Percentiles rank a stretch among this genome's conserved stretches.
Conservation (phyloP, 1,140 invertebrate genomes). For the Bombus superbus region DNA sequence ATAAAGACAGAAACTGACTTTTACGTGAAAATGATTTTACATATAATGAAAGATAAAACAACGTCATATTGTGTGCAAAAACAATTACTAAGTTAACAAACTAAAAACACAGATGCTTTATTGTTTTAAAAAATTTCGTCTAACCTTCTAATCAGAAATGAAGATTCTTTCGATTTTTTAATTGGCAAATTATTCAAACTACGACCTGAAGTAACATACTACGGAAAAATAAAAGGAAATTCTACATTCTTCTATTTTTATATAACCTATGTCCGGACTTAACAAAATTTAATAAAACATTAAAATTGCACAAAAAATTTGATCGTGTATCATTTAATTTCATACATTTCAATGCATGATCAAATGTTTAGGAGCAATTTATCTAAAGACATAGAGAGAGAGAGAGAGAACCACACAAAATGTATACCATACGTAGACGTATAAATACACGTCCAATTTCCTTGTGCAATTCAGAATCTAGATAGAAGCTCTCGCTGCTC, state of each 20-base stretch:
- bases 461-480: neutral
- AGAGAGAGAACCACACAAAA: neutral
- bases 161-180: no score
- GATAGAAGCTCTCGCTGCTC: neutral
- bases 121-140: neutral
- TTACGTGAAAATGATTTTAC: no score
- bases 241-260: neutral
- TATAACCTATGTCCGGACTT: no score
- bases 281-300: neutral
- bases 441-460: neutral
- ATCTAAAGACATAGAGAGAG: neutral
- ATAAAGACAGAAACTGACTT: neutral
- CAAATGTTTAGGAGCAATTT: neutral
- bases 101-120: neutral
- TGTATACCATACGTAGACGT: neutral
- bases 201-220: neutral
- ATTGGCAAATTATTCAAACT: no score
- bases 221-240: neutral
- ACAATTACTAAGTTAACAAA: neutral
- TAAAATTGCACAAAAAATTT: no score
- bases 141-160: no score
- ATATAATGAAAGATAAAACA: neutral
- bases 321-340: neutral
- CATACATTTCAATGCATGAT: neutral
- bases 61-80: neutral